Conservation (phyloP, 1,140 invertebrate species). For the Heliconius congener region DNA sequence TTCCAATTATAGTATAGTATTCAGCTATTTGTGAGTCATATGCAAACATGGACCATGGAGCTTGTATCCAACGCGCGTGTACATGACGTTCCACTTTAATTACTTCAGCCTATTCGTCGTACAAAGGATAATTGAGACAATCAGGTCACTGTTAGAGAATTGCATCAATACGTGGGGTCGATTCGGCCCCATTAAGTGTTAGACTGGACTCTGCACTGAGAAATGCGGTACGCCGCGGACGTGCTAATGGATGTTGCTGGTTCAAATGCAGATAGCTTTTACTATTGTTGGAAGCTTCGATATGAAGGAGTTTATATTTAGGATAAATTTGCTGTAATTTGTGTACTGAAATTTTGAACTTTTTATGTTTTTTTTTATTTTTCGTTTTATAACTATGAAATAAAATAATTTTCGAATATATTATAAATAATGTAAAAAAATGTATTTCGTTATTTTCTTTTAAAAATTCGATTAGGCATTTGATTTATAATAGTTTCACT, state of each 20-base stretch:
- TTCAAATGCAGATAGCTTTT: slow-evolving; percentile 15
- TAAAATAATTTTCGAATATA: no score
- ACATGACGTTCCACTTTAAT: slow-evolving; percentile 27
- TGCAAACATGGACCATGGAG: neutral
- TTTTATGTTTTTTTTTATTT: neutral
- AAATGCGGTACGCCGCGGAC: slow-evolving; percentile 21
- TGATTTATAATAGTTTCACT: no score
- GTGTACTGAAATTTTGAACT: neutral
- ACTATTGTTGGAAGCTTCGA: neutral
- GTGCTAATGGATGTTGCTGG: slow-evolving; percentile 21
- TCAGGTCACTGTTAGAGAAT: slow-evolving; percentile 26
- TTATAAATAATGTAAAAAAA: no score
- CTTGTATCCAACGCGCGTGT: neutral
- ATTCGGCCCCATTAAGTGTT: slow-evolving; percentile 21
- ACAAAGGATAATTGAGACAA: slow-evolving; percentile 35
- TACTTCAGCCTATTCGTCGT: slow-evolving; percentile 24
- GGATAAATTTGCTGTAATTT: neutral
- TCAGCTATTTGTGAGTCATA: neutral
- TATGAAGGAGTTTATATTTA: neutral
- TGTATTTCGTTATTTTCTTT: neutral
- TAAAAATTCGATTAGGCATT: neutral
- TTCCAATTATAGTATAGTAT: neutral
- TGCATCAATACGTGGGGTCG: slow-evolving; percentile 29
- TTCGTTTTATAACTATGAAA: neutral
- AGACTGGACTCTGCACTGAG: slow-evolving; percentile 20